Conservation (phyloP, 2,888 invertebrate species). For the Aphrophora alni region DNA sequence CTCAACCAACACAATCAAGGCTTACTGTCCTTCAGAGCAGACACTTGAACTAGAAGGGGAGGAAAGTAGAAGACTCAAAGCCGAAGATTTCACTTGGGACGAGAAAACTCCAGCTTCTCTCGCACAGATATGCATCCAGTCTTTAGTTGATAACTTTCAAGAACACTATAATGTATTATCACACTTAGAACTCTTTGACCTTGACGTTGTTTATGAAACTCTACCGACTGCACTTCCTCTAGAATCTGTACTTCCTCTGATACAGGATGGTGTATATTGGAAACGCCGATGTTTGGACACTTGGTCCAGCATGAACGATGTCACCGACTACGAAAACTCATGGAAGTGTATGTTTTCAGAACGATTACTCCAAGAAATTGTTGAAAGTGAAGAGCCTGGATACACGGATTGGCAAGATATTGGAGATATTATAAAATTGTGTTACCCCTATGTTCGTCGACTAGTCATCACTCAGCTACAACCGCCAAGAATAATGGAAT, state of each 20-base stretch:
- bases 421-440: slow-evolving; percentile 24
- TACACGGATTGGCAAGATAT: slow-evolving; percentile 37
- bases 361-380: slow-evolving; percentile 33
- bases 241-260: slow-evolving; percentile 27
- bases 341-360: slow-evolving; percentile 40
- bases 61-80: slow-evolving; percentile 6
- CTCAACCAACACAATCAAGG: slow-evolving; percentile 31
- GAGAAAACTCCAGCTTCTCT: slow-evolving; percentile 19
- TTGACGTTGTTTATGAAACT: slow-evolving; percentile 31
- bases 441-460: slow-evolving; percentile 26
- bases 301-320: slow-evolving; percentile 30
- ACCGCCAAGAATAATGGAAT: slow-evolving; percentile 26
- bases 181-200: slow-evolving; percentile 7
- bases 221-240: slow-evolving; percentile 28
- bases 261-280: slow-evolving; percentile 40
- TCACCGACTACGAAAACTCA: slow-evolving; percentile 29
- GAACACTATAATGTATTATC: slow-evolving; percentile 22
- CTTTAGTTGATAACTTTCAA: slow-evolving; percentile 26
- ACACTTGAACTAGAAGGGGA: slow-evolving; percentile 15
- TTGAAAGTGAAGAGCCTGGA: slow-evolving; percentile 38
- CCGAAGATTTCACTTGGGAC: slow-evolving; percentile 37
- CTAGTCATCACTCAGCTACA: slow-evolving; percentile 35
- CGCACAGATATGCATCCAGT: slow-evolving; percentile 16
- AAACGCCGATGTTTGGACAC: slow-evolving; percentile 33
- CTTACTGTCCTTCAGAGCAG: slow-evolving; percentile 27